phyloP scores from a whole-genome alignment of 2,797 vertebrate genomes.

The Lagorchestes hirsutus region DNA sequence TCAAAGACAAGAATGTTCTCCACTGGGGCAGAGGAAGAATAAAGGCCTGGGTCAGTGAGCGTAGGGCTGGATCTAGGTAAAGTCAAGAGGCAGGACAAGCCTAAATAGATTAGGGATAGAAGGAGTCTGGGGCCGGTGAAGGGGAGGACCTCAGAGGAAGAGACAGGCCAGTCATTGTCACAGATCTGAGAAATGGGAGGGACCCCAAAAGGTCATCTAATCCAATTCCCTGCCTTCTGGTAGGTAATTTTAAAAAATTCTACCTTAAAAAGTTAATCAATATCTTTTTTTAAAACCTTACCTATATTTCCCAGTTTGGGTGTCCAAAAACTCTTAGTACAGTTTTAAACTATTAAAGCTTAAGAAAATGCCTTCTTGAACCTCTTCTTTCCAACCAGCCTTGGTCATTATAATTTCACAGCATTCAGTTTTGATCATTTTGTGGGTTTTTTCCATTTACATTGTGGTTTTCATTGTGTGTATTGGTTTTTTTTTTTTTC shows the following conservation, averaged over 20 bases:
- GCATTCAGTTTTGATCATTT: not conserved
- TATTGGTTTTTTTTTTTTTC: not conserved
- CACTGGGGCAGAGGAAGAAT: not conserved
- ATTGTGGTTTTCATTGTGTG: not conserved
- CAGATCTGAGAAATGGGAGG: not conserved
- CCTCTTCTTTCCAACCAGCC: not conserved
- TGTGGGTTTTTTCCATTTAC: not conserved
- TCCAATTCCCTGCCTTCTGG: not conserved
- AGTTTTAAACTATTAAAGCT: not conserved
- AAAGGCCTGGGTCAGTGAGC: not conserved
- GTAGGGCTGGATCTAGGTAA: not conserved
- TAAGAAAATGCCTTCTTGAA: not conserved
- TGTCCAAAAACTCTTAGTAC: not conserved
- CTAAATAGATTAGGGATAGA: not conserved
- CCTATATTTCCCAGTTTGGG: not conserved
- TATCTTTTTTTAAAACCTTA: not conserved
- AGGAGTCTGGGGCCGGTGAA: not conserved
- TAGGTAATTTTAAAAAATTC: not conserved
- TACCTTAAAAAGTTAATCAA: not conserved
- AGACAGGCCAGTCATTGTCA: not conserved
- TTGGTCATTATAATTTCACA: not conserved
- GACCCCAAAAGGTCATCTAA: not conserved
- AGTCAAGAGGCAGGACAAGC: not conserved
- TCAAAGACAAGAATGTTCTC: not conserved
- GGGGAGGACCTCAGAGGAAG: not conserved